Evolutionary conservation across 2,888 invertebrate genomes (phyloP).

Genomic region (Tanypteryx hageni): DNA sequence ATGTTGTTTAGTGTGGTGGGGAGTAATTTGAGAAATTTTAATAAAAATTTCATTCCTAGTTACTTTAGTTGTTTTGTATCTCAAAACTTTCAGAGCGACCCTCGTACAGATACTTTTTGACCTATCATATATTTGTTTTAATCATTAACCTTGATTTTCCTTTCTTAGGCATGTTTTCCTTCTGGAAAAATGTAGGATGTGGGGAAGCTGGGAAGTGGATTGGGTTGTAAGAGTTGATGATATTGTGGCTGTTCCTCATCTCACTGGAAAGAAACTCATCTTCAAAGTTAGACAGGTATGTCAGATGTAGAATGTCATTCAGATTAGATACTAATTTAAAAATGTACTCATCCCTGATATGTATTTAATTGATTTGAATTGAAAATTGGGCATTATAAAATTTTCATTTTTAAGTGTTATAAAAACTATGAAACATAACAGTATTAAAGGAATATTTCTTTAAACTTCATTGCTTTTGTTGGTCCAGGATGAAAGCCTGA

Average conservation of each 20-base stretch:
- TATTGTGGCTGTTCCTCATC: conserved; percentile 82
- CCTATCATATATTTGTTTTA: too few species aligned
- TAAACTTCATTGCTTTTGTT: conserved; percentile 66
- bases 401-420: background rate
- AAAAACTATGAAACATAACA: too few species aligned
- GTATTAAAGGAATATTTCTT: too few species aligned
- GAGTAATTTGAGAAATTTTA: too few species aligned
- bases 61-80: too few species aligned
- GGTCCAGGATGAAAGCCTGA: conserved; percentile 78
- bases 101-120: too few species aligned
- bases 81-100: too few species aligned
- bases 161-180: conserved; percentile 83
- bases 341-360: background rate
- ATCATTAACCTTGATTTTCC: conserved; percentile 6
- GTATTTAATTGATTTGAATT: background rate
- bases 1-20: too few species aligned
- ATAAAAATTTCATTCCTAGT: too few species aligned
- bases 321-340: background rate
- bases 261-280: conserved; percentile 80
- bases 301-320: background rate
- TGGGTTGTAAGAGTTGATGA: conserved; percentile 86
- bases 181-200: conserved; percentile 82
- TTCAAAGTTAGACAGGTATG: conserved; percentile 86
- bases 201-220: conserved; percentile 86
- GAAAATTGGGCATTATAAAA: background rate